Evolutionary conservation across 2,113 vertebrate species (phyloP).

Genomic region (Marmota monax): DNA sequence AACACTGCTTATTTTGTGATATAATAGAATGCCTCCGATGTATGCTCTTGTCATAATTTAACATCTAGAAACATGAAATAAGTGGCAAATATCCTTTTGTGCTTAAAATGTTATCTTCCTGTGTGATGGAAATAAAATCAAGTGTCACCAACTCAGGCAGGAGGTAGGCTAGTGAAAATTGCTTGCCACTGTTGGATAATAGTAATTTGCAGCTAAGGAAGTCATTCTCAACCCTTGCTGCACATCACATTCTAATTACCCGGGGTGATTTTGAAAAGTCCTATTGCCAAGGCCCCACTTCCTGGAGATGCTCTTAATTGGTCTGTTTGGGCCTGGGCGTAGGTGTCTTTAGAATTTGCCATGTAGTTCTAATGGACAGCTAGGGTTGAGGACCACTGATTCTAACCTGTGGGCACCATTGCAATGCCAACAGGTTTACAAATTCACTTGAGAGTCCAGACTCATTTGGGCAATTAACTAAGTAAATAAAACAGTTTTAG

Average conservation of each 20-base stretch:
- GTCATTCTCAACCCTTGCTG: not conserved
- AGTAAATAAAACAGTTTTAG: not conserved
- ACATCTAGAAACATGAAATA: constrained; percentile 33
- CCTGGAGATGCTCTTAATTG: not conserved
- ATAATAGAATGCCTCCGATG: not conserved
- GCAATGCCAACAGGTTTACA: not conserved
- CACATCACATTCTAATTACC: not conserved
- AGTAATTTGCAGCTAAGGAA: not conserved
- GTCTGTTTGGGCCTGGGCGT: not conserved
- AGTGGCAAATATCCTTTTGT: constrained; percentile 21
- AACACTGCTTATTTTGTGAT: not conserved
- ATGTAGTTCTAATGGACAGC: not conserved
- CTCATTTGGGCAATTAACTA: not conserved
- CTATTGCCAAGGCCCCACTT: not conserved
- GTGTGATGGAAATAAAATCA: not conserved
- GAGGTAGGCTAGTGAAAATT: not conserved
- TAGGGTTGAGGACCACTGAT: not conserved
- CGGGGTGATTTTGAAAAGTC: not conserved
- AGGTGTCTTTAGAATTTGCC: not conserved
- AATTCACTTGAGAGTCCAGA: not conserved
- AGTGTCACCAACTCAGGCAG: not conserved
- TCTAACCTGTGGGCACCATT: not conserved
- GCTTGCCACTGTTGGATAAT: not conserved
- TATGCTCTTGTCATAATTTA: not conserved
- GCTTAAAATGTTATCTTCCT: not conserved